Percentiles rank a stretch among this genome's conserved stretches.
phyloP scores from a whole-genome alignment of 2,888 invertebrate genomes.

The Temnothorax unifasciatus region DNA sequence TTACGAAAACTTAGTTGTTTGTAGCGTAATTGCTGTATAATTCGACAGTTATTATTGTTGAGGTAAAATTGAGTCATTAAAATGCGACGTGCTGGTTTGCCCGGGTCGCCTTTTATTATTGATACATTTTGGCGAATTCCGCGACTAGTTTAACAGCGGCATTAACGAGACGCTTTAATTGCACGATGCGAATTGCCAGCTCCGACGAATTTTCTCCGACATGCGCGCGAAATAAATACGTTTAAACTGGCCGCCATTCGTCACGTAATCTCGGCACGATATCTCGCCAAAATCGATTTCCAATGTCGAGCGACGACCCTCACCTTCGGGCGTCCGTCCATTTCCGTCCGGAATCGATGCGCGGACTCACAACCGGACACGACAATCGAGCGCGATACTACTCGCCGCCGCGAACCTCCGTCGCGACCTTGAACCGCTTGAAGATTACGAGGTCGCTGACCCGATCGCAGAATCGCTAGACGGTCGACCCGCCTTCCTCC shows the following conservation, averaged over 20 bases:
- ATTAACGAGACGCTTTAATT: conserved; percentile 29
- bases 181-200: background rate
- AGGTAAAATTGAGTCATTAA: conserved; percentile 6
- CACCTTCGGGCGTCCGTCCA: conserved; percentile 52
- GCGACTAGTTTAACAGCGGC: background rate
- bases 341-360: conserved; percentile 68
- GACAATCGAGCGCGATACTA: conserved; percentile 6
- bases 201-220: background rate
- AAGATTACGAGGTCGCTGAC: conserved; percentile 30
- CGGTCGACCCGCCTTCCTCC: background rate
- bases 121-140: background rate
- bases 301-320: conserved; percentile 67
- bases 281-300: conserved; percentile 69
- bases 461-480: conserved; percentile 26
- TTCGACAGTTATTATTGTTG: conserved; percentile 8
- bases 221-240: background rate
- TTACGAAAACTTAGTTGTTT: conserved; percentile 26
- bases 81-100: background rate
- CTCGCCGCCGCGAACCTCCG: background rate
- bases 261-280: conserved; percentile 40
- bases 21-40: conserved; percentile 1
- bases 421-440: conserved; percentile 32
- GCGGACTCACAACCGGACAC: background rate
- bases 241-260: background rate
- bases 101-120: conserved; percentile 1